Evolutionary conservation across 2,888 invertebrate genomes (phyloP), one percentile per base, ranked within the genome.

Genomic region (Idaea straminata): DNA sequence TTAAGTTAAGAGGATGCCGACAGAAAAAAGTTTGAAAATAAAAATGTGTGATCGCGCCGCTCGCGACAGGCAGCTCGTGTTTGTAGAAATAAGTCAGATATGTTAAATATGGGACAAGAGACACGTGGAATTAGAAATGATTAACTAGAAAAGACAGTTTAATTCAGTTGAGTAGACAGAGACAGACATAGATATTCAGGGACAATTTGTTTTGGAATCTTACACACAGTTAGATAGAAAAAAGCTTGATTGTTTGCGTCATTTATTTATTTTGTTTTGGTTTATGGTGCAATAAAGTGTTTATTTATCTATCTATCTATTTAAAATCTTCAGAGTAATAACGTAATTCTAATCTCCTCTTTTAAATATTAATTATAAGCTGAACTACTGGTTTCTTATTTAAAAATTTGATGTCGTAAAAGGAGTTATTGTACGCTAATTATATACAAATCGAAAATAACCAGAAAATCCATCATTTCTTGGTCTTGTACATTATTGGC

Each of bases 51-150:
- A 89, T 87, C 86, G 75, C 78, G 77, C 89, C 88, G 89, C 82
- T 79, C 83, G 83, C 85, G 82, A 77, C 80, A 77, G 47, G 47
- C 77, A 74, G 79, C 78, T 74, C 77, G 75, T 89, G 88, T 90
- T 89, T 89, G 88, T 84, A 87, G 84, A 91, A 89, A 89, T 89
- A 87, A 88, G 83, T 88, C 86, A 83, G 87, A 90, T 87, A 87
- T 87, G 86, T 89, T 89, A 88, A 89, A 88, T 87, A 84, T 87
- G 80, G 83, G 84, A 81, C 83, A 78, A 75, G 69, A 70, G 70
- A 64, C 35, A 61, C 76, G 63, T 62, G 62, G 77, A 78, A 62
- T 65, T 75, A 62, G 57, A 65, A 47, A 16, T 15, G 47, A 62
- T 65, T 61, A 67, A 68, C 82, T 84, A 72, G 85, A 86, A 78